Evolutionary conservation across 2,888 invertebrate species (phyloP).

Genomic region (Phanerotoma sp.): DNA sequence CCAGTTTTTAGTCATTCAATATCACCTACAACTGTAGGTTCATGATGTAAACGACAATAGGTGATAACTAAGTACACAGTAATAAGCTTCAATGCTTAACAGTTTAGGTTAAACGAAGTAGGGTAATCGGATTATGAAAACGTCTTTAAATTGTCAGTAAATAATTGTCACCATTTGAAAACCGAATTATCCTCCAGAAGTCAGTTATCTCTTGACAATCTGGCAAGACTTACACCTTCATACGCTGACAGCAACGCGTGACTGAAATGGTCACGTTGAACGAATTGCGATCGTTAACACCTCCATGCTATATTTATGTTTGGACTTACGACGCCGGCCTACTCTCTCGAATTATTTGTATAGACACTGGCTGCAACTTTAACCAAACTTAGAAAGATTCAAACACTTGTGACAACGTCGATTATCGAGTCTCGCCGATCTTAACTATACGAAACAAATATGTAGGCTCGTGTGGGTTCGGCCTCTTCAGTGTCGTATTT

Average conservation of each 20-base stretch:
- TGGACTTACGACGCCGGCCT: conserved; percentile 27
- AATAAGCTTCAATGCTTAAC: conserved; percentile 6
- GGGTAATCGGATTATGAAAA: conserved; percentile 16
- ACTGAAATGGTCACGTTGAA: conserved; percentile 45
- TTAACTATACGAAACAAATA: conserved; percentile 25
- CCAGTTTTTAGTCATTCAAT: too few relatives aligned
- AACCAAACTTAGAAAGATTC: conserved; percentile 33
- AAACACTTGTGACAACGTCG: too few relatives aligned
- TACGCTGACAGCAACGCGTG: conserved; percentile 8
- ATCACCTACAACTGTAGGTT: background rate
- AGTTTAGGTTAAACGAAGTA: conserved; percentile 7
- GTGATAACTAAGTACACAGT: conserved; percentile 1
- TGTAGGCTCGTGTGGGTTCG: conserved; percentile 51
- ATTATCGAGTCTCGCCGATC: too few relatives aligned
- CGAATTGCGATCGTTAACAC: conserved; percentile 54
- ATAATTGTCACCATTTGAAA: background rate
- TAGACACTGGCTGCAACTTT: conserved; percentile 39
- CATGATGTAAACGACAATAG: background rate
- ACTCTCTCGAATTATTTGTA: conserved; percentile 47
- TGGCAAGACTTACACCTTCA: background rate
- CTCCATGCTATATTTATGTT: conserved; percentile 36
- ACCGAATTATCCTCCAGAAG: background rate
- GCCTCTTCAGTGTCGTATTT: conserved; percentile 49
- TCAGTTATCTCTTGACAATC: background rate
- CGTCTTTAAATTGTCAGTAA: background rate